Evolutionary conservation across 2,113 vertebrate genomes (phyloP).

Genomic region (Calyptommatus sinebrachiatus): DNA sequence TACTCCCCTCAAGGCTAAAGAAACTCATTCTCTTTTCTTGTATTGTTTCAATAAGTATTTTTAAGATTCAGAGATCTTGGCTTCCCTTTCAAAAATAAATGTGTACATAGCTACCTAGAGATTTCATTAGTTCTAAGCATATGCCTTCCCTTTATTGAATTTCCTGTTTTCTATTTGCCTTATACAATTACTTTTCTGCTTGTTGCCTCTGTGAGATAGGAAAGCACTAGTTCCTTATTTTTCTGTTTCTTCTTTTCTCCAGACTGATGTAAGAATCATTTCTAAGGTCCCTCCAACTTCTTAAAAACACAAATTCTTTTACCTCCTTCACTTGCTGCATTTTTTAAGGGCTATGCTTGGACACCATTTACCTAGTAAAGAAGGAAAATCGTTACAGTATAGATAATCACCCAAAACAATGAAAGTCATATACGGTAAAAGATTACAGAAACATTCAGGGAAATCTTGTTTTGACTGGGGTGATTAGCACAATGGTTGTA

Average conservation of each 20-base stretch:
- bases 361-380: neutral
- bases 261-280: neutral
- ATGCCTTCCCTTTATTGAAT: neutral
- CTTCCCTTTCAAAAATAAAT: neutral
- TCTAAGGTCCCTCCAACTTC: neutral
- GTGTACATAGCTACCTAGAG: neutral
- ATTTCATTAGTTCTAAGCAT: conserved; percentile 1
- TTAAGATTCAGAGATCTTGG: neutral
- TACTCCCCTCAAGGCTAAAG: too few species aligned
- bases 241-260: neutral
- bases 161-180: neutral
- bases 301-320: neutral
- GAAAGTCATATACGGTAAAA: neutral
- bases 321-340: too few species aligned
- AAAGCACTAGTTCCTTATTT: neutral
- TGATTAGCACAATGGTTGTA: neutral
- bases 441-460: neutral
- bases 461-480: neutral
- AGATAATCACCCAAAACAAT: conserved; percentile 9
- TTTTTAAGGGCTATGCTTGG: conserved; percentile 9
- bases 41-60: neutral
- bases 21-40: neutral
- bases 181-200: neutral
- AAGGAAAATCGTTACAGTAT: neutral
- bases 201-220: neutral